Evolutionary conservation across 2,113 vertebrate genomes (phyloP).

Genomic region (Climacteris rufus): DNA sequence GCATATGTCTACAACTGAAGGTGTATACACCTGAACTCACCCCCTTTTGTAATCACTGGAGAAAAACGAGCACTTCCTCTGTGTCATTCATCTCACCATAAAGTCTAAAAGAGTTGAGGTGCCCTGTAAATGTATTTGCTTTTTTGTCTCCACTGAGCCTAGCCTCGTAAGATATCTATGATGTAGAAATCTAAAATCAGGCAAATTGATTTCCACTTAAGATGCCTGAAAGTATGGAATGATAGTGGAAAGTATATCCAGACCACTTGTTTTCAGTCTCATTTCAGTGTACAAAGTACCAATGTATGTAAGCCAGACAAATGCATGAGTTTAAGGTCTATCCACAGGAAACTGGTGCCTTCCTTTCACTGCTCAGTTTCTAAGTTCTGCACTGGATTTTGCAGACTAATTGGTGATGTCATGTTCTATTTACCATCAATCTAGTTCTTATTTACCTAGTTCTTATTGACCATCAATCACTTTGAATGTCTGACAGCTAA

Average conservation of each 20-base stretch:
- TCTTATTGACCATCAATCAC: not conserved
- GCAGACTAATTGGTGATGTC: not conserved
- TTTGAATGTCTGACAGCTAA: not conserved
- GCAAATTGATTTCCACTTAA: not conserved
- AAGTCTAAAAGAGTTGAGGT: not conserved
- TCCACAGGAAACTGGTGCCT: not conserved
- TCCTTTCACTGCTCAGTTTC: not conserved
- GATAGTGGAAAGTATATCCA: not conserved
- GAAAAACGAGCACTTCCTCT: not conserved
- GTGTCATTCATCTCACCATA: not conserved
- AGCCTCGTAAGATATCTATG: not conserved
- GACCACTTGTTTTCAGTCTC: not conserved
- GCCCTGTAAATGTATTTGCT: fast-evolving
- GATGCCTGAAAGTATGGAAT: not conserved
- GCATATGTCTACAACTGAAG: not conserved
- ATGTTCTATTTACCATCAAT: too few species aligned
- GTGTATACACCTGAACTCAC: not conserved
- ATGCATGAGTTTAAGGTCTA: not conserved
- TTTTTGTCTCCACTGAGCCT: not conserved
- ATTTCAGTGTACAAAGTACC: not conserved
- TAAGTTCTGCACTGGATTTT: not conserved
- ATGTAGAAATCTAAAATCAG: not conserved
- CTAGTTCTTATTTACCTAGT: not conserved
- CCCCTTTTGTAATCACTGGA: fast-evolving
- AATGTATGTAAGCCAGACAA: not conserved